Evolutionary conservation across 2,113 vertebrate genomes (phyloP).

Genomic region (Chamaetylas fuelleborni): DNA sequence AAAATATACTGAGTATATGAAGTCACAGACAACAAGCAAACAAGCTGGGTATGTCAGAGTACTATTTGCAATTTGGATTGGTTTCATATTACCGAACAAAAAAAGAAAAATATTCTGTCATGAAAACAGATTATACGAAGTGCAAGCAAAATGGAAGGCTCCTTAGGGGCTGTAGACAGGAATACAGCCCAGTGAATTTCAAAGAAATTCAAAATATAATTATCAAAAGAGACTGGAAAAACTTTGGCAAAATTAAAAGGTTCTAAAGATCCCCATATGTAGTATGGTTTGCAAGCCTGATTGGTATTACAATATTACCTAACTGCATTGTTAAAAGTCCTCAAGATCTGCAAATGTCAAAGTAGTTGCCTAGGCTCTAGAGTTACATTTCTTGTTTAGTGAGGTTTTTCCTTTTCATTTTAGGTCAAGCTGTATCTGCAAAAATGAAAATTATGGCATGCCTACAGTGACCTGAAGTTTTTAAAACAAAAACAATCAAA

Average conservation of each 20-base stretch:
- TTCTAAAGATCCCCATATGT: background rate
- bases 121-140: background rate
- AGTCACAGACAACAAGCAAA: background rate
- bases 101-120: background rate
- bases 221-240: background rate
- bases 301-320: background rate
- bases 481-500: background rate
- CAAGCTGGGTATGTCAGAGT: background rate
- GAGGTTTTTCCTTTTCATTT: background rate
- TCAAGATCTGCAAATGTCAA: background rate
- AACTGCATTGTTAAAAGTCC: background rate
- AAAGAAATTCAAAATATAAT: background rate
- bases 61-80: background rate
- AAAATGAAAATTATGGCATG: background rate
- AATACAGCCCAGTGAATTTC: background rate
- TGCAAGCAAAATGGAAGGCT: background rate
- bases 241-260: background rate
- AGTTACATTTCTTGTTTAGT: background rate
- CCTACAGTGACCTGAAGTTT: background rate
- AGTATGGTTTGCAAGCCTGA: background rate
- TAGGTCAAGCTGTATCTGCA: background rate
- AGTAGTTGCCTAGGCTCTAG: background rate
- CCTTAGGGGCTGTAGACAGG: background rate
- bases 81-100: background rate
- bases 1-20: background rate